Evolutionary conservation across 1,140 invertebrate genomes (phyloP).

Genomic region (Steinernema khuongi): DNA sequence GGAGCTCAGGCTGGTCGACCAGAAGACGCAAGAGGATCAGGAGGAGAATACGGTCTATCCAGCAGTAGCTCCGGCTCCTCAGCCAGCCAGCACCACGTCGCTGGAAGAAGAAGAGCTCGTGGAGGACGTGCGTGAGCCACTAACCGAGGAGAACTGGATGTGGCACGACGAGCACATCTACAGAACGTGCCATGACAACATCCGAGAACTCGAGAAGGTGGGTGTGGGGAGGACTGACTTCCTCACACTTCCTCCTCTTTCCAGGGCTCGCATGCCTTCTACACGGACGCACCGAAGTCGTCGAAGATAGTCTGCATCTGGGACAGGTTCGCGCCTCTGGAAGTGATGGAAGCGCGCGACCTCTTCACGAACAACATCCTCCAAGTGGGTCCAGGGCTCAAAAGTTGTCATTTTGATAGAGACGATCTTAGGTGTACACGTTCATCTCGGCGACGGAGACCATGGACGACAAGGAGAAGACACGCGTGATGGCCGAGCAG

Average conservation of each 20-base stretch:
- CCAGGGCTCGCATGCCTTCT: not conserved
- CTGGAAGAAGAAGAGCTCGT: not conserved
- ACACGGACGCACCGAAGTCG: not conserved
- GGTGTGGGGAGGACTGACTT: not conserved
- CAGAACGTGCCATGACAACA: not conserved
- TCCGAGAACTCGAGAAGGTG: slow-evolving; percentile 4
- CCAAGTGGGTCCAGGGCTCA: no score
- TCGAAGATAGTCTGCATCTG: not conserved
- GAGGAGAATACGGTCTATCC: no score
- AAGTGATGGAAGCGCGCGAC: not conserved
- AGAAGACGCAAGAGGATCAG: not conserved
- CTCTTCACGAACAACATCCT: not conserved
- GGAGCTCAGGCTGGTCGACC: not conserved
- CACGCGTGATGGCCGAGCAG: no score
- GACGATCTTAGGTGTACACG: no score
- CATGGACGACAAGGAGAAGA: slow-evolving; percentile 7
- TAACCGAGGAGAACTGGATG: slow-evolving; percentile 8
- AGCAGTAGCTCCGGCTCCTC: not conserved
- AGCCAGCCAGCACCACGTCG: not conserved
- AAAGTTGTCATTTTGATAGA: no score
- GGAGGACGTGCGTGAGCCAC: not conserved
- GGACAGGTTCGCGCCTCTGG: not conserved
- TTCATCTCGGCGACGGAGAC: slow-evolving; percentile 8
- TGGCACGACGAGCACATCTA: slow-evolving; percentile 5
- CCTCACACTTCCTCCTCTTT: not conserved